phyloP scores from a whole-genome alignment of 1,140 invertebrate genomes.

The Aethina tumida region DNA sequence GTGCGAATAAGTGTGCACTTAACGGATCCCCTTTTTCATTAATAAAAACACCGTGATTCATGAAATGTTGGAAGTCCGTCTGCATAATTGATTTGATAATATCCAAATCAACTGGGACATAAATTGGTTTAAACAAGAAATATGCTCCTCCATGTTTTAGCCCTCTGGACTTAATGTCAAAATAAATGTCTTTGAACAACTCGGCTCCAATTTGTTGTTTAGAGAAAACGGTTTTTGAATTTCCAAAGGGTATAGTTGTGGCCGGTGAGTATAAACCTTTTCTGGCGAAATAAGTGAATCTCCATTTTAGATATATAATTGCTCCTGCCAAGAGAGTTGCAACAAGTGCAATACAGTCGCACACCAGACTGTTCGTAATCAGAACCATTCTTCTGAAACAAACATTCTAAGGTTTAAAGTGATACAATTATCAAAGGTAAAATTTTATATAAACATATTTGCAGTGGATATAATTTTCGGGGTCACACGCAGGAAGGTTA shows the following conservation, averaged over 20 bases:
- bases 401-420: too few species aligned
- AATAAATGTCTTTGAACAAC: constrained; percentile 21
- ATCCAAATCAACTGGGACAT: constrained; percentile 11
- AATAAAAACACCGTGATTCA: constrained; percentile 5
- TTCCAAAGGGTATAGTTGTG: constrained; percentile 11
- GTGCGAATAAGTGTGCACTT: constrained; percentile 28
- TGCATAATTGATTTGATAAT: constrained; percentile 11
- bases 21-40: constrained; percentile 23
- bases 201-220: constrained; percentile 1
- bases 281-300: constrained; percentile 18
- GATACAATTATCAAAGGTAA: too few species aligned
- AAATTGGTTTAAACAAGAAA: constrained; percentile 2
- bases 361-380: too few species aligned
- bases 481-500: too few species aligned
- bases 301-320: constrained; percentile 9
- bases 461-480: too few species aligned
- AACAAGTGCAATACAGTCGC: too few species aligned
- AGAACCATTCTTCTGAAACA: too few species aligned
- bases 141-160: constrained; percentile 14
- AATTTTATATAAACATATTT: too few species aligned
- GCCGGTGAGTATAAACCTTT: constrained; percentile 12
- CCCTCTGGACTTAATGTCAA: constrained; percentile 24
- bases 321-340: too few species aligned
- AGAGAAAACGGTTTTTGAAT: neutral
- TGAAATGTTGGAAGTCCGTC: constrained; percentile 13